Conservation (phyloP, 1,140 invertebrate genomes). For the Copidosoma floridanum region DNA sequence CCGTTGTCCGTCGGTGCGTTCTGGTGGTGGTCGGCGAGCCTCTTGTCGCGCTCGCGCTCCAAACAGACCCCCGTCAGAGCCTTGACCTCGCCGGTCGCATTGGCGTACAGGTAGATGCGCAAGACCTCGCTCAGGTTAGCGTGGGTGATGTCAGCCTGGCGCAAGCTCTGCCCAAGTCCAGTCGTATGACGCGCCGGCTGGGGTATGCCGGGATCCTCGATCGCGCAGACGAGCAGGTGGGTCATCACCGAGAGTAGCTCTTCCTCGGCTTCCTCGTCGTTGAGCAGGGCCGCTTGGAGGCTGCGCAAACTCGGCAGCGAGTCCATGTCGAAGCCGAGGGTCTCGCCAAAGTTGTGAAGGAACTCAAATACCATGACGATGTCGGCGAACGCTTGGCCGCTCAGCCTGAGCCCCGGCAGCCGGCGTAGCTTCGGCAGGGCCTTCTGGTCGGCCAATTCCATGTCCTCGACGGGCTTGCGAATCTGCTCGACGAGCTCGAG, state of each 20-base stretch:
- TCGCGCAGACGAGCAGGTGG: constrained; percentile 86
- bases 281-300: constrained; percentile 81
- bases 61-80: constrained; percentile 74
- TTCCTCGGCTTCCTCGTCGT: constrained; percentile 82
- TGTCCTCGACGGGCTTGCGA: constrained; percentile 84
- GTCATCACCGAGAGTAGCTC: constrained; percentile 85
- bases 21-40: constrained; percentile 77
- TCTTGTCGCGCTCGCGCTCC: constrained; percentile 73
- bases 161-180: constrained; percentile 82
- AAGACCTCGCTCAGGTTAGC: constrained; percentile 90
- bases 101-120: constrained; percentile 83
- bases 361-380: constrained; percentile 94
- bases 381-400: constrained; percentile 87
- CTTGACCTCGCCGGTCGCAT: constrained; percentile 81
- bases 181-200: constrained; percentile 85
- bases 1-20: constrained; percentile 66
- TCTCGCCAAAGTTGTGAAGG: constrained; percentile 91
- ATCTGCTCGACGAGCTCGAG: constrained; percentile 81
- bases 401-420: constrained; percentile 77
- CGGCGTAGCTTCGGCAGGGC: constrained; percentile 73
- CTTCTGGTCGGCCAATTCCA: constrained; percentile 72
- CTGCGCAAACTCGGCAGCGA: constrained; percentile 81
- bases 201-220: constrained; percentile 92
- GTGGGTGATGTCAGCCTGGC: constrained; percentile 88
- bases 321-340: constrained; percentile 89